Base-by-base conservation (phyloP, 1,140 invertebrate species). In the Heliconius congener region DNA sequence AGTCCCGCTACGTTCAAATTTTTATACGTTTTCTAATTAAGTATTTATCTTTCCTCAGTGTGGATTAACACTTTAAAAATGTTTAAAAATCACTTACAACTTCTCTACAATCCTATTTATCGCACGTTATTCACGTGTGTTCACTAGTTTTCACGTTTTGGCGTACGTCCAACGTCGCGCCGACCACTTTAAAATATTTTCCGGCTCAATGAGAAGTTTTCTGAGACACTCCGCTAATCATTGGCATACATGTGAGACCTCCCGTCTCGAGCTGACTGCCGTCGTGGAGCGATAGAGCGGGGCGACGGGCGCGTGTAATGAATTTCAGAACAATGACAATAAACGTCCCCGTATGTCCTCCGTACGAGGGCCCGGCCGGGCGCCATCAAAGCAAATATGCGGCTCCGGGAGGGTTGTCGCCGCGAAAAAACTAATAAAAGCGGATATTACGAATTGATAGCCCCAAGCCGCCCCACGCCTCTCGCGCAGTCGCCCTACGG, bases 361-460 rank as follows among this genome's bases (percentile, higher is more conserved):
- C 74, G 74, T 77, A 83, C 46, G 71, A 71, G 81, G 81, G 77
- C 83, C 80, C 72, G 75, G 39, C 66, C 80, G 60, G 60, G 78
- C 83, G 82, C 76, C 87, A 83, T 90, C 88, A 90, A 91, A 90
- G 89, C 85, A 86, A 88, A 86, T 87, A 88, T 88, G 88, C 84
- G 87, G 84, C 82, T 77, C 80, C n/a, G 78, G 70, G 82, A 81
- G 81, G 85, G 85, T 83, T 86, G 88, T 91, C 88, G 86, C 87
- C 88, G 86, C 90, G 88, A 80, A 93, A 93, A 93, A 93, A 91
- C 90, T 92, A 92, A 93, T 93, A 93, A 92, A 93, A 91, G 81
- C 84, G 77, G 78, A 89, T 90, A 91, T 90, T 86, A 90, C 85
- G 86, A 86, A 82, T 77, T 57, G 71, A 77, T 74, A 77, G 80